phyloP scores from a whole-genome alignment of 2,888 invertebrate species.

The Heterodera filipjevi region DNA sequence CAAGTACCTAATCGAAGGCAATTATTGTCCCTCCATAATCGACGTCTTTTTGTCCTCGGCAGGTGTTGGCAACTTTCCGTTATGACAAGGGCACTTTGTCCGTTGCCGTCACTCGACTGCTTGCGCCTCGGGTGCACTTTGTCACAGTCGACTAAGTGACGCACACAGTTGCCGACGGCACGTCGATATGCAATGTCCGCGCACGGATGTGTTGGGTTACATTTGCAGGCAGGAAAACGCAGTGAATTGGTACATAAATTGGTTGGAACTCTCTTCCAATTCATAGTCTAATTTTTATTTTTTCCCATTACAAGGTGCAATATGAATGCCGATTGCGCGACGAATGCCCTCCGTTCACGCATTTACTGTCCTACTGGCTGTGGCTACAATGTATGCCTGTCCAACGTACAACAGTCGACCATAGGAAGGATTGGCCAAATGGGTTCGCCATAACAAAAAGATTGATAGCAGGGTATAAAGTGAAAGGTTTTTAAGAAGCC shows the following conservation, averaged over 20 bases:
- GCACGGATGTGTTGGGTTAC: conserved; percentile 33
- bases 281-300: neutral
- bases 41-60: neutral
- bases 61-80: neutral
- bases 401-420: conserved; percentile 13
- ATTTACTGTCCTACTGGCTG: conserved; percentile 44
- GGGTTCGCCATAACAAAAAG: neutral
- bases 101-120: neutral
- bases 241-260: conserved; percentile 49
- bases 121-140: neutral
- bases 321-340: conserved; percentile 32
- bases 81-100: neutral
- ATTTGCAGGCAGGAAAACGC: conserved; percentile 40
- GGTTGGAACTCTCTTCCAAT: too few relatives aligned
- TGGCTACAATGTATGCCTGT: conserved; percentile 43
- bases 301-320: conserved; percentile 31
- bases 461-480: neutral
- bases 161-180: neutral
- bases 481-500: neutral
- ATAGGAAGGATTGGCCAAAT: conserved; percentile 8
- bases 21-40: neutral
- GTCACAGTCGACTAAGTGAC: neutral
- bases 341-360: conserved; percentile 25
- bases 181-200: neutral
- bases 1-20: neutral